These are phyloP conservation scores for Hippocampus comes DNA, from an alignment of 2,113 vertebrate species.

Conservation along the genomic window DNA sequence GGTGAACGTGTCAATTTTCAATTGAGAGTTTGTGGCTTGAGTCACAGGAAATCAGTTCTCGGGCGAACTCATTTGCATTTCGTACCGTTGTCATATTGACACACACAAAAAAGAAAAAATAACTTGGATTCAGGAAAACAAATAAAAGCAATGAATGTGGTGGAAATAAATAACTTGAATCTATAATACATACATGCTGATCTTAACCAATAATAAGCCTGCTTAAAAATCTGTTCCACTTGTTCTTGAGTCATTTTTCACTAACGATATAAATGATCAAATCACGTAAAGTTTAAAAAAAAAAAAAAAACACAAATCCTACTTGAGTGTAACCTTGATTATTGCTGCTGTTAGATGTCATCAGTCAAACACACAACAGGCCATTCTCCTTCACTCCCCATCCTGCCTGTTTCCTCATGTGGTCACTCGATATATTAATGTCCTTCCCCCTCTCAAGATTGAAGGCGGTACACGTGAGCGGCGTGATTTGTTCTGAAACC, in stretches of 20 bases:
- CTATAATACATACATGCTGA: no score
- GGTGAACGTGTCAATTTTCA: no score
- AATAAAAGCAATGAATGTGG: background rate
- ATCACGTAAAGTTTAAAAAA: background rate
- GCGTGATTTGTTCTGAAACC: conserved; percentile 23
- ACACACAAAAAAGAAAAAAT: no score
- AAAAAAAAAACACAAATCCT: background rate
- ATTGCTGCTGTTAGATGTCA: background rate
- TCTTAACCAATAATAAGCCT: no score
- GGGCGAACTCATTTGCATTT: no score
- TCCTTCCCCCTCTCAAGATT: conserved; percentile 30
- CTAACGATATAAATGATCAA: no score
- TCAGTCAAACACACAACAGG: background rate
- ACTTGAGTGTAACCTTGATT: background rate
- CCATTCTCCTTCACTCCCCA: background rate
- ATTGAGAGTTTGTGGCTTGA: no score
- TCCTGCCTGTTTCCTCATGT: conserved; percentile 11
- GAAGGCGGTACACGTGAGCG: conserved; percentile 52
- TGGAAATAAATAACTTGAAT: background rate
- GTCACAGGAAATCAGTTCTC: no score
- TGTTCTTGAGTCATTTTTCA: background rate
- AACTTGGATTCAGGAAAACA: background rate
- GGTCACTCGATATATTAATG: conserved; percentile 43
- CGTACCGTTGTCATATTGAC: no score
- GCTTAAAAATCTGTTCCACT: background rate